Evolutionary conservation across 2,113 vertebrate genomes (phyloP).

Genomic region (Phaethon lepturus): DNA sequence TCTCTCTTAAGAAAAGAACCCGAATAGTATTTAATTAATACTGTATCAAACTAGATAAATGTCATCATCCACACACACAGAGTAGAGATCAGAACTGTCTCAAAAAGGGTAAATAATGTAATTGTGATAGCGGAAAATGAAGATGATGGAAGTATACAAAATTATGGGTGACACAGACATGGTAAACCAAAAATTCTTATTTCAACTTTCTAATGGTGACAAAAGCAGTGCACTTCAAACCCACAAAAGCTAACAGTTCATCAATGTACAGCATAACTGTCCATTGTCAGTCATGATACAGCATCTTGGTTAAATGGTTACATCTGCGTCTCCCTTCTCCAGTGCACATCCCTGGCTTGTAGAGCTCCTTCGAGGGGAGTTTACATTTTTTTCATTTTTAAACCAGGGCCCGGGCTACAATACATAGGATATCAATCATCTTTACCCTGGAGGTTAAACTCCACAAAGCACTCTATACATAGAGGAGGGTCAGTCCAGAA

Average conservation of each 20-base stretch:
- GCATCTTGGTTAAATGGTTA: background rate
- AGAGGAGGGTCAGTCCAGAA: background rate
- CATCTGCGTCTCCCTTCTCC: background rate
- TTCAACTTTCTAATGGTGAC: background rate
- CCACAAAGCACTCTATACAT: background rate
- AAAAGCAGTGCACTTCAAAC: background rate
- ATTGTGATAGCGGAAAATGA: background rate
- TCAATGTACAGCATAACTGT: fast-evolving
- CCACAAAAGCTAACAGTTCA: background rate
- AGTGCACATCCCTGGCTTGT: background rate
- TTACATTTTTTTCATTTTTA: background rate
- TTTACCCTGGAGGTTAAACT: background rate
- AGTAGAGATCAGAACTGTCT: background rate
- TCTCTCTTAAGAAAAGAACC: background rate
- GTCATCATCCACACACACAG: background rate
- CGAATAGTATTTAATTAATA: background rate
- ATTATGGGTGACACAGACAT: background rate
- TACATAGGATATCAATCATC: background rate
- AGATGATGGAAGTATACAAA: background rate
- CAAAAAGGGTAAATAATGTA: background rate
- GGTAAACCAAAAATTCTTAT: background rate
- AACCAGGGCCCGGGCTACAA: background rate
- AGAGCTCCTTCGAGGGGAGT: background rate
- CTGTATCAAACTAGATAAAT: background rate
- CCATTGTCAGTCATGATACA: background rate